These are phyloP conservation scores for Apodemus agrarius DNA, from an alignment of 2,797 vertebrate genomes.

Conservation along the genomic window DNA sequence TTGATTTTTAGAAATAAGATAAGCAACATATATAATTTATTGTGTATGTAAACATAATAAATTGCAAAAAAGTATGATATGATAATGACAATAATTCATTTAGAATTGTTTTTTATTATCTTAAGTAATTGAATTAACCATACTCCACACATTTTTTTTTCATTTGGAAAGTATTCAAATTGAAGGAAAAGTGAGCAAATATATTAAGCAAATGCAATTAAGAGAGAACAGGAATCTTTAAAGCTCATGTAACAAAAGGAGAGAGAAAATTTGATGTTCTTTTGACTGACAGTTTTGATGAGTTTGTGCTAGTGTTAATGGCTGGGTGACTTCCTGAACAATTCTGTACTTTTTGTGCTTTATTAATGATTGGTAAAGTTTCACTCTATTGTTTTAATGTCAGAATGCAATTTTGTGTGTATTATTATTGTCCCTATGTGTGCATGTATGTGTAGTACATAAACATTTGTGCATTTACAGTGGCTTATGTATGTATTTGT, in stretches of 20 bases:
- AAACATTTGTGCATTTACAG: neutral
- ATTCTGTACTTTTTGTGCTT: rapidly evolving
- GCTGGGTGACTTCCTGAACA: too few relatives aligned
- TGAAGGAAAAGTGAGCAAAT: neutral
- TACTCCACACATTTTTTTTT: neutral
- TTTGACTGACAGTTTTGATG: rapidly evolving
- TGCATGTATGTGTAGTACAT: neutral
- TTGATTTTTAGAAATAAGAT: neutral
- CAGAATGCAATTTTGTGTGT: neutral
- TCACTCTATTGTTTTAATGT: neutral
- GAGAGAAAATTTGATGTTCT: too few relatives aligned
- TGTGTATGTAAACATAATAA: neutral
- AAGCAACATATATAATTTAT: neutral
- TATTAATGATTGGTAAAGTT: neutral
- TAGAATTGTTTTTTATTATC: slow-evolving; percentile 7
- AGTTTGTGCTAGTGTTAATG: rapidly evolving
- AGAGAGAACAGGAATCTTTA: neutral
- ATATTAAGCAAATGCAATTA: neutral
- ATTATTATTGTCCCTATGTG: neutral
- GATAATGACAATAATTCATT: neutral
- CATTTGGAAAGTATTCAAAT: neutral
- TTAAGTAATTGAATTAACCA: neutral
- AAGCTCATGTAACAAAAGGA: neutral
- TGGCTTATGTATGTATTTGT: neutral
- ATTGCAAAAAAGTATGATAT: neutral